phyloP scores from a whole-genome alignment of 2,797 vertebrate genomes.

The Sparus aurata region DNA sequence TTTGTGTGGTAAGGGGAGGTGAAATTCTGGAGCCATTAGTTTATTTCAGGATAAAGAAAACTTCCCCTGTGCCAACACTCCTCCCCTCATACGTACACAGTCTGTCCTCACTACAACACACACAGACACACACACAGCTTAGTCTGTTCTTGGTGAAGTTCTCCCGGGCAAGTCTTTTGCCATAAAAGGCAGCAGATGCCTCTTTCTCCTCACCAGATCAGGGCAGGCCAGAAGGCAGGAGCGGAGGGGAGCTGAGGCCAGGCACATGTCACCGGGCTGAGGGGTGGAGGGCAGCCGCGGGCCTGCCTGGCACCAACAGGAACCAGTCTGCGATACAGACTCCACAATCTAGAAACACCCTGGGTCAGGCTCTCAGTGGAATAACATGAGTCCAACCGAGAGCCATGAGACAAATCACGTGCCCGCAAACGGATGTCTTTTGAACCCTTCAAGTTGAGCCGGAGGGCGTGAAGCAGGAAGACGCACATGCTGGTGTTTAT shows the following conservation, averaged over 20 bases:
- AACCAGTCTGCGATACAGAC: slow-evolving; percentile 16
- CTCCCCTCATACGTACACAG: slow-evolving; percentile 67
- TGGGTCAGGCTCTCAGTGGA: background rate
- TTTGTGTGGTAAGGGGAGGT: slow-evolving; percentile 72
- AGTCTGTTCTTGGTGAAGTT: slow-evolving; percentile 75
- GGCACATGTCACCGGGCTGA: slow-evolving; percentile 36
- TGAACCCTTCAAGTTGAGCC: background rate
- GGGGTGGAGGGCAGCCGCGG: slow-evolving; percentile 31
- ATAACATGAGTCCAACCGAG: background rate
- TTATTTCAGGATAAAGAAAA: slow-evolving; percentile 84
- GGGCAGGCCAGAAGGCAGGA: slow-evolving; percentile 61
- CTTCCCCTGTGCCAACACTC: slow-evolving; percentile 71
- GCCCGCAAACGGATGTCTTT: background rate
- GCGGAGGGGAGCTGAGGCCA: slow-evolving; percentile 56
- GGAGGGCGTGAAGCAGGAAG: slow-evolving; percentile 24
- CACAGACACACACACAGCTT: slow-evolving; percentile 59
- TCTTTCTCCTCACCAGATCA: slow-evolving; percentile 70
- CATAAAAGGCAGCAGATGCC: slow-evolving; percentile 86
- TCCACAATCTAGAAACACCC: slow-evolving; percentile 1
- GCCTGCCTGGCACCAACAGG: slow-evolving; percentile 65
- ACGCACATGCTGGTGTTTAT: slow-evolving; percentile 33
- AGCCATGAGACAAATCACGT: slow-evolving; percentile 4
- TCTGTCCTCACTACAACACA: slow-evolving; percentile 48
- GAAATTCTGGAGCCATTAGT: slow-evolving; percentile 78
- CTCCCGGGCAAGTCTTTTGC: slow-evolving; percentile 76